These are phyloP conservation scores for Pangasius sanitwongsei DNA, from an alignment of 2,797 vertebrate genomes.

Conservation along the genomic window DNA sequence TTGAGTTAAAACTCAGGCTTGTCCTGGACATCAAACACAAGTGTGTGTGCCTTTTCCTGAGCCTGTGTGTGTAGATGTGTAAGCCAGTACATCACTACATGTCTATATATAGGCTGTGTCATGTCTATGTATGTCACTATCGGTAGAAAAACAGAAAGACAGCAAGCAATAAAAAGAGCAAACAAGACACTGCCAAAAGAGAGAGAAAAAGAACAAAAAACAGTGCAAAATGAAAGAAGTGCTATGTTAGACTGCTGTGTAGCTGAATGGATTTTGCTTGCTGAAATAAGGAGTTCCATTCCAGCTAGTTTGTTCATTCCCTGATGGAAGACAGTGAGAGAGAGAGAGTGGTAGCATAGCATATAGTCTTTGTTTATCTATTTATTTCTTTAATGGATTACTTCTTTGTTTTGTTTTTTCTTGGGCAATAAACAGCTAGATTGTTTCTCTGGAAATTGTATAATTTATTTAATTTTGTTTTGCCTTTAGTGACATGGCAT, in stretches of 20 bases:
- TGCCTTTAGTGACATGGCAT: background rate
- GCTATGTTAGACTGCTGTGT: background rate
- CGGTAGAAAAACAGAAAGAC: background rate
- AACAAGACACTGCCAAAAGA: background rate
- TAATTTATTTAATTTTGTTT: conserved; percentile 5
- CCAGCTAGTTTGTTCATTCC: conserved; percentile 34
- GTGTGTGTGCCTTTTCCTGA: background rate
- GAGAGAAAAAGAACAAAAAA: too few species aligned
- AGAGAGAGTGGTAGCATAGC: background rate
- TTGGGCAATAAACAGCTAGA: background rate
- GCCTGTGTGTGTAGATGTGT: background rate
- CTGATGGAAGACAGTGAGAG: background rate
- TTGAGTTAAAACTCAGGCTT: conserved; percentile 11
- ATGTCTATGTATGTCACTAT: conserved; percentile 4
- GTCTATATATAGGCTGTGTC: background rate
- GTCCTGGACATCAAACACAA: conserved; percentile 17
- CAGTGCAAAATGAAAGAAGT: background rate
- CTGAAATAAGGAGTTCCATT: conserved; percentile 28
- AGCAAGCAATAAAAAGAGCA: conserved; percentile 6
- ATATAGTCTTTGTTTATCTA: conserved; percentile 3
- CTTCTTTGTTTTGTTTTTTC: conserved; percentile 12
- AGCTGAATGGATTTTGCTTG: conserved; percentile 11
- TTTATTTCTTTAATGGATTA: conserved; percentile 28
- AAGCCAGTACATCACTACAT: background rate
- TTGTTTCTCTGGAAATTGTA: conserved; percentile 4